Base-by-base conservation (phyloP, 2,888 invertebrate species). In the Kuschelorhynchus macadamiae region DNA sequence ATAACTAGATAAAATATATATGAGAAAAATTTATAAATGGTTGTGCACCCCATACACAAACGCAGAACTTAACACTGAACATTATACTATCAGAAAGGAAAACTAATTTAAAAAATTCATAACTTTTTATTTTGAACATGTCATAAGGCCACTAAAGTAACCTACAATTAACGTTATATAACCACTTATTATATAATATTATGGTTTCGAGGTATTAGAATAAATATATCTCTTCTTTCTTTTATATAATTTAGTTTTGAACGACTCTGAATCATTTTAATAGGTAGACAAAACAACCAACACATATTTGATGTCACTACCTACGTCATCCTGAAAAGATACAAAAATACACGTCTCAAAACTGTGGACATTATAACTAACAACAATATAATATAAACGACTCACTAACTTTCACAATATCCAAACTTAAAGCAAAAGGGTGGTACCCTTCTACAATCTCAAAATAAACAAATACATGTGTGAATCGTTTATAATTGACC, bases 291-390 rank as follows among this genome's bases (percentile, higher is more conserved):
- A 55, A 16, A 66, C 65, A n/a, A 56, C 52, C 82, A 91, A 88
- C 82, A 90, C 86, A 82, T 87, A 86, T 84, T 89, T 90, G 82
- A 89, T 86, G 72, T 89, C 86, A 80, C 87, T 87, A 82, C 86
- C 85, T 82, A 88, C 83, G 81, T 91, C 90, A 83, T 89, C 90
- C 91, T 91, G 90, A 83, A 89, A 36, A 36, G 17, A 44, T 42
- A 56, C 56, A 56, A 50, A 50, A 50, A 50, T 50, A 50, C 47
- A 47, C n/a, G 25, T 36, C 36, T 8, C 36, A n/a, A 36, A n/a
- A n/a, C 12, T 36, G 36, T 12, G 36, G 11, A 36, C 36, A n/a
- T n/a, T n/a, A n/a, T n/a, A n/a, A n/a, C n/a, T n/a, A 7, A 36
- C 36, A 36, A 7, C 11, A 36, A 8, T 12, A 25, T 25, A 25